A percentile compares a stretch with the other conserved stretches of the same genome.
Evolutionary conservation across 2,888 invertebrate species (phyloP).

Genomic region (Habrosyne pyritoides): DNA sequence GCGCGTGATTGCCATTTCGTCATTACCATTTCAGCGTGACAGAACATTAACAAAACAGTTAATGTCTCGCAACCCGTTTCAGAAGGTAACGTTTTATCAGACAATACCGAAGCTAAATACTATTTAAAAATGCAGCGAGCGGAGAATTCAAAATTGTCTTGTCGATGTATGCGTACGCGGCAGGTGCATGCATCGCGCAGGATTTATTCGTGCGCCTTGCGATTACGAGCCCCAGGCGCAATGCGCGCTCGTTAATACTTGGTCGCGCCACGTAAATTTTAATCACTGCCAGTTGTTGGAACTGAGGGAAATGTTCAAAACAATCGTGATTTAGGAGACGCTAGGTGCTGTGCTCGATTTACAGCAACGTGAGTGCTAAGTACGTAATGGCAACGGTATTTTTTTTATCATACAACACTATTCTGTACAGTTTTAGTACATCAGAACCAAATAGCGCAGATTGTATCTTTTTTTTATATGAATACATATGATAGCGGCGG

Average conservation of each 20-base stretch:
- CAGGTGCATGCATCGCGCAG: slow-evolving; percentile 80
- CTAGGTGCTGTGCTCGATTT: slow-evolving; percentile 59
- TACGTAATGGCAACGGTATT: slow-evolving; percentile 20
- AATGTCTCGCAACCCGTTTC: slow-evolving; percentile 21
- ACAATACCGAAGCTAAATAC: slow-evolving; percentile 16
- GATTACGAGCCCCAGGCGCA: slow-evolving; percentile 67
- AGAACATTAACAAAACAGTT: slow-evolving; percentile 33
- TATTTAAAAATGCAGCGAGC: slow-evolving; percentile 36
- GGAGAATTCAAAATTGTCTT: slow-evolving; percentile 31
- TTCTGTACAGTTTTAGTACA: neutral
- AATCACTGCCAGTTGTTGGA: slow-evolving; percentile 81
- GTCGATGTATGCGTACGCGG: slow-evolving; percentile 44
- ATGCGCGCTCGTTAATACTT: slow-evolving; percentile 80
- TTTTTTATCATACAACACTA: neutral
- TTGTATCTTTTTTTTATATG: too few relatives aligned
- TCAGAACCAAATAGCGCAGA: too few relatives aligned
- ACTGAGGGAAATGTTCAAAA: slow-evolving; percentile 75
- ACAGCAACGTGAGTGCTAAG: slow-evolving; percentile 38
- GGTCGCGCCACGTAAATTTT: slow-evolving; percentile 81
- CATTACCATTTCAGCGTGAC: slow-evolving; percentile 43
- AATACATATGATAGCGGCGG: too few relatives aligned
- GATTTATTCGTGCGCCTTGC: slow-evolving; percentile 77
- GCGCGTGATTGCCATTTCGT: slow-evolving; percentile 68
- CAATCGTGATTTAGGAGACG: slow-evolving; percentile 77
- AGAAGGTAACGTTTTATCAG: slow-evolving; percentile 21